phyloP scores from a whole-genome alignment of 1,140 invertebrate species.

The Dufourea novaeangliae region DNA sequence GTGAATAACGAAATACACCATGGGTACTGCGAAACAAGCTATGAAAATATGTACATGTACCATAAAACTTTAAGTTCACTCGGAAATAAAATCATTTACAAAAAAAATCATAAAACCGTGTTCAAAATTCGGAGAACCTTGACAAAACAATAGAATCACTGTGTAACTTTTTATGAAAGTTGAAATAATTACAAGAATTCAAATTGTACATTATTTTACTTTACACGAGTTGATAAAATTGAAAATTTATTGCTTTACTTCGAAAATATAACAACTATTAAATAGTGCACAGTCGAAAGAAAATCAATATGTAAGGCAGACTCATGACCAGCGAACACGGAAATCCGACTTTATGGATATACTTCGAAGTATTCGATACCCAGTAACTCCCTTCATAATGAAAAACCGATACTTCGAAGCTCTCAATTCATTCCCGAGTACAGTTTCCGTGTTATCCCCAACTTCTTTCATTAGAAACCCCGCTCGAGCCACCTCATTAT shows the following conservation, averaged over 20 bases:
- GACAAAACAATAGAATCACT: background rate
- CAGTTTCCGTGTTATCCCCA: constrained; percentile 7
- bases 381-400: constrained; percentile 46
- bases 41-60: background rate
- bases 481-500: background rate
- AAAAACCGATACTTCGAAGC: constrained; percentile 32
- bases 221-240: background rate
- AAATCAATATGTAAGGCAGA: constrained; percentile 24
- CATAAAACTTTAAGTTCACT: background rate
- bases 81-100: background rate
- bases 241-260: background rate
- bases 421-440: constrained; percentile 14
- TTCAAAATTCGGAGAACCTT: background rate
- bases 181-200: background rate
- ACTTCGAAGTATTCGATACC: constrained; percentile 40
- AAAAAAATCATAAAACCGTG: background rate
- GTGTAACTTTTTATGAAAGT: background rate
- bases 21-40: background rate
- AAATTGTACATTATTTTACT: no score
- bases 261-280: constrained; percentile 13
- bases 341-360: constrained; percentile 15
- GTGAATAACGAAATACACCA: background rate
- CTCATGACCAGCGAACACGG: background rate
- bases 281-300: constrained; percentile 20
- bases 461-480: background rate